phyloP scores from a whole-genome alignment of 2,888 invertebrate species.

The Nephrotoma appendiculata region DNA sequence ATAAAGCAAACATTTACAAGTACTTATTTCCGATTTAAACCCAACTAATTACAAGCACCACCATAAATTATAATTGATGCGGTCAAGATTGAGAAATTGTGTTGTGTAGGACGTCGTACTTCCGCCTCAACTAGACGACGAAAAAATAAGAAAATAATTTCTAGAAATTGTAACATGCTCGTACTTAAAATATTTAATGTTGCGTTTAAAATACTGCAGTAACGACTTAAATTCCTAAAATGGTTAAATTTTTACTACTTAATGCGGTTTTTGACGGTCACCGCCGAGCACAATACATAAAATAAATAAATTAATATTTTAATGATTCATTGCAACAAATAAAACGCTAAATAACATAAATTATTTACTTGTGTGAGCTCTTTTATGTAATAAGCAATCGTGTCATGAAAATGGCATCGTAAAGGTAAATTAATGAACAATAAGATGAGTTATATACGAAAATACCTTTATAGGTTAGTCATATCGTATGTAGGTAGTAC shows the following conservation, averaged over 20 bases:
- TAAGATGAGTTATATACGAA: neutral
- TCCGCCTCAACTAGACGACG: neutral
- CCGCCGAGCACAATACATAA: neutral
- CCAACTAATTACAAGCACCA: neutral
- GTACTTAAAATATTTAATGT: neutral
- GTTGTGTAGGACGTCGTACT: neutral
- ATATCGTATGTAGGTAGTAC: neutral
- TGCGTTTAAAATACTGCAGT: neutral
- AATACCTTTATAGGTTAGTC: neutral
- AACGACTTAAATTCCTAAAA: neutral
- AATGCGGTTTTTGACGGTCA: neutral
- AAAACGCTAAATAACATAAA: neutral
- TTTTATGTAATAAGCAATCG: neutral
- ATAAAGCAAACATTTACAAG: neutral
- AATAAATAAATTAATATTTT: neutral
- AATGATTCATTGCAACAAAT: neutral
- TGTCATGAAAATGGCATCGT: neutral
- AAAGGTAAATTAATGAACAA: neutral
- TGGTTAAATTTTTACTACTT: neutral
- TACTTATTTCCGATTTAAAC: neutral
- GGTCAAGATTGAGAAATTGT: neutral
- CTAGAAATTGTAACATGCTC: neutral
- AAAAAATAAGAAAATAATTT: neutral
- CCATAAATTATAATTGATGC: neutral
- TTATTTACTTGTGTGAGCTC: neutral